A percentile compares a stretch with the other conserved stretches of the same genome.
These are phyloP conservation scores for Otus sunia DNA, from an alignment of 2,113 vertebrate species.

Conservation along the genomic window DNA sequence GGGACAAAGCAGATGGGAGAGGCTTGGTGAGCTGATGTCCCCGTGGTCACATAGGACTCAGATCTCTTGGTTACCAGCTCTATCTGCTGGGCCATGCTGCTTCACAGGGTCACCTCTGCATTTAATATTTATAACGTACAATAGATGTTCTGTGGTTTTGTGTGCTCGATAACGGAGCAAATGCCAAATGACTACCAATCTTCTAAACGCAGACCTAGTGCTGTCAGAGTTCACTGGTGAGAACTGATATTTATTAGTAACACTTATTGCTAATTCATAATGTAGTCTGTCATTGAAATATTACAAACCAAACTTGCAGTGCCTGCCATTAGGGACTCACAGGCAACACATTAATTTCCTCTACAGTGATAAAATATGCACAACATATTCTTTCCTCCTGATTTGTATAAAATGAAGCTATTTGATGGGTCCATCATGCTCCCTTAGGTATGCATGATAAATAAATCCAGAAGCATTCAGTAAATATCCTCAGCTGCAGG, in stretches of 20 bases:
- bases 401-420: background rate
- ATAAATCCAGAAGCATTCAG: background rate
- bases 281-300: background rate
- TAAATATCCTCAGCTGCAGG: background rate
- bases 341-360: background rate
- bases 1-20: background rate
- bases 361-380: background rate
- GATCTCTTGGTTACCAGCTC: background rate
- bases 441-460: background rate
- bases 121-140: background rate
- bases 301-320: background rate
- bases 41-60: rapidly evolving
- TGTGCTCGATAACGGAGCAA: background rate
- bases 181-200: background rate
- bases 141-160: background rate
- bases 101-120: background rate
- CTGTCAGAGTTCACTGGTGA: background rate
- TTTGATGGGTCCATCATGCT: background rate
- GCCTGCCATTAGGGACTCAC: background rate
- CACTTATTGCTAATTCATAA: background rate
- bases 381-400: background rate
- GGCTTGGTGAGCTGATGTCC: background rate
- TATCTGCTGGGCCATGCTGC: background rate
- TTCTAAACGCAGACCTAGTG: background rate
- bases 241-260: background rate